Conservation (phyloP, 2,113 vertebrate genomes). For the Rhineura floridana region DNA sequence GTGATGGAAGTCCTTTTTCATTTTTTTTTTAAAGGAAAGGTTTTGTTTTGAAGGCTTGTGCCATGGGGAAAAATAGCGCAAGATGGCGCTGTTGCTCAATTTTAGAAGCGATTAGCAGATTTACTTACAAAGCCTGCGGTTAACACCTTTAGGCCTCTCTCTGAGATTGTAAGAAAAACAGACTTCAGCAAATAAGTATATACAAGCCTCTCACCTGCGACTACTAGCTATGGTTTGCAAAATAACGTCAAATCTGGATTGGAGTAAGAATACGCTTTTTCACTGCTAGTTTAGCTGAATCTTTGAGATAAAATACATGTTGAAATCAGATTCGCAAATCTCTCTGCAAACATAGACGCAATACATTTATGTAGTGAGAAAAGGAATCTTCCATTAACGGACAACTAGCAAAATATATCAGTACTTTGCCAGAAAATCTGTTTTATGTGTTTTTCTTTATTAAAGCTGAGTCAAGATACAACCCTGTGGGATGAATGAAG, state of each 20-base stretch:
- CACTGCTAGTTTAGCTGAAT: background rate
- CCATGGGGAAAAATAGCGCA: slow-evolving; percentile 56
- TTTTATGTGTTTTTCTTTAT: background rate
- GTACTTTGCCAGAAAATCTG: background rate
- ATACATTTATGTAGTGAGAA: background rate
- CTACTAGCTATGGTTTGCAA: slow-evolving; percentile 52
- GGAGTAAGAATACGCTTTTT: slow-evolving; percentile 35
- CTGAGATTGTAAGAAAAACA: slow-evolving; percentile 38
- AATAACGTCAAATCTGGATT: slow-evolving; percentile 60
- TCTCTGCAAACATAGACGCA: background rate
- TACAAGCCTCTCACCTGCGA: slow-evolving; percentile 63
- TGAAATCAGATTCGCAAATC: background rate
- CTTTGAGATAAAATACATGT: background rate
- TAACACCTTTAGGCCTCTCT: slow-evolving; percentile 49
- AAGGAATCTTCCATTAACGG: background rate
- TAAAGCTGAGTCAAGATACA: background rate
- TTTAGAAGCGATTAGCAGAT: slow-evolving; percentile 60
- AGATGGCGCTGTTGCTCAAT: slow-evolving; percentile 80
- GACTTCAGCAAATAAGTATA: slow-evolving; percentile 59
- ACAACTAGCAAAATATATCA: background rate
- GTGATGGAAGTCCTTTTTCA: background rate
- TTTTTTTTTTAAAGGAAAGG: background rate
- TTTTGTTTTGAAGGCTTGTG: slow-evolving; percentile 1
- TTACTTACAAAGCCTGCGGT: slow-evolving; percentile 17
- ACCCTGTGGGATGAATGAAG: background rate